Base-by-base conservation (phyloP, 2,888 invertebrate species). In the Sisyra nigra region DNA sequence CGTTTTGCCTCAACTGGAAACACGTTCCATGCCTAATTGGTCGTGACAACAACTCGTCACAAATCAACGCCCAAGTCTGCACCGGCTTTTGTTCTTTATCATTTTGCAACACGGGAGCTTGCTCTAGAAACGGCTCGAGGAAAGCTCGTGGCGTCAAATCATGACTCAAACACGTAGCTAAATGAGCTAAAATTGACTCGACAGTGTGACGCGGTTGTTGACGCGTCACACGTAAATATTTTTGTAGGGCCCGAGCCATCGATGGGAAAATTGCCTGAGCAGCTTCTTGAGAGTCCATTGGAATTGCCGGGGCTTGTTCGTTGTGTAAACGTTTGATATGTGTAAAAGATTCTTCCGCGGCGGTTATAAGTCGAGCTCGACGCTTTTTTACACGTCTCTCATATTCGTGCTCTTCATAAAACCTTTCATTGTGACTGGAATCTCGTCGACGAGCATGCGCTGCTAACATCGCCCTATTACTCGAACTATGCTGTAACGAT, bases 251-350 rank as follows among this genome's bases (percentile, higher is more conserved):
- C 45, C 94, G 75, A 0, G 96, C 92, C 71, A 98, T 81, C 6
- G 93, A 92, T 2, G 96, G 96, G 59, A 98, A 97, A 44, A 98
- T 91, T 0, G 96, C 92, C 60, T 93, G 91, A 0, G 97, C 97
- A 3, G 97, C 96, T 66, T 96, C 96, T 53, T 88, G 79, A 0
- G 96, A 85, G 57, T 94, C 92, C 69, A 98, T 80, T 0, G 86
- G 83, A 46, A 84, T 76, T 0, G 87, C 83, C 0, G 87, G 80
- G 24, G 82, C 77, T 6, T 74, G 69, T 51, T 75, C 76, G 46
- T 75, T 72, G 49, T 76, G 66, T 48, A 93, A 74, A 31, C 94
- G 71, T 54, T 89, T 84, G 49, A 98, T 92, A 57, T 97, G 96
- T 9, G 94, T 92, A 62, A 98, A 98, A 1, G 97, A 94, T 57